Evolutionary conservation across 2,113 vertebrate genomes (phyloP), one percentile per base, ranked within the genome.

Genomic region (Ardeotis arabs): DNA sequence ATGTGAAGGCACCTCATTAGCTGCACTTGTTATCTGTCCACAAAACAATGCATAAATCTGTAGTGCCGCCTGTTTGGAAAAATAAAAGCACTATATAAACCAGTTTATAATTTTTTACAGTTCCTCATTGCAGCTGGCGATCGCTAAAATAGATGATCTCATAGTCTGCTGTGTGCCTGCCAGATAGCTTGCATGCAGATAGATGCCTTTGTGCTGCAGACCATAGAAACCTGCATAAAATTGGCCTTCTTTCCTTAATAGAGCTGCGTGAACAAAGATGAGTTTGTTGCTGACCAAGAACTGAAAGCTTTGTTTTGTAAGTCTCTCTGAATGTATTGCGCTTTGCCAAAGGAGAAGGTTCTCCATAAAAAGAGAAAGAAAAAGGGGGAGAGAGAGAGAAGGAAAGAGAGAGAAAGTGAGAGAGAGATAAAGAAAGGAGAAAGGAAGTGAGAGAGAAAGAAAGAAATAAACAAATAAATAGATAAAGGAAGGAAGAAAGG

Each of bases 171-270:
- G 95, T 97, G 93, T 9, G 94, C 89, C 96, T 98, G 98, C 98
- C 98, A 98, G 98, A 96, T 90, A 96, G 89, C 98, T 97, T 96
- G 96, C 98, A 98, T 97, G 97, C 98, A 98, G 98, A 98, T 98
- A 97, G 97, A 98, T 98, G 98, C 91, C 94, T 98, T 98, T 98
- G 98, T 98, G 98, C 92, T 95, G 58, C 93, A 95, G 95, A 97
- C 98, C 98, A 98, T 98, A 98, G 98, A 98, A 98, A 98, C 98
- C 98, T 98, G 98, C 98, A 98, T 97, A 98, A 98, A 98, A 98
- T 98, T 98, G 98, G 98, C 98, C 98, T 97, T 98, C 98, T 98
- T 98, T 98, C 97, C 97, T 98, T 98, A 98, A 98, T 95, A 98
- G 98, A 98, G 96, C 89, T 96, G 89, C 96, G 95, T 12, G 98